phyloP scores from a whole-genome alignment of 37 sponge, comb jelly and placozoan species.

The Eunapius fragilis region DNA sequence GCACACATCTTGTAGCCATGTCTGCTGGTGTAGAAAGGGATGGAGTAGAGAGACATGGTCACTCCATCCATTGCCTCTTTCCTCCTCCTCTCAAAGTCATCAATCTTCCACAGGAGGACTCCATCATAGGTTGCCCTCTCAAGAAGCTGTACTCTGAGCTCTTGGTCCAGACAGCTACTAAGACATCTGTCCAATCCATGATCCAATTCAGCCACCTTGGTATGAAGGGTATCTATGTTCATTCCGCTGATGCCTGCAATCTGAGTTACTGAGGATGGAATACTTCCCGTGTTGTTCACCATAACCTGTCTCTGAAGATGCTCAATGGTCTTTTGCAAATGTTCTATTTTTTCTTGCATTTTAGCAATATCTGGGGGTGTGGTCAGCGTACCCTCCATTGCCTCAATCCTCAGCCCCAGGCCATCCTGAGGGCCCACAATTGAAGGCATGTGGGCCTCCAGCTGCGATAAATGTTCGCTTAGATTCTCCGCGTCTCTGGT shows the following conservation, averaged over 20 bases:
- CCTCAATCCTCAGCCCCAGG: conserved; percentile 20
- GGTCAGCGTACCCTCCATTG: neutral
- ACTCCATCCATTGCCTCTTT: conserved; percentile 66
- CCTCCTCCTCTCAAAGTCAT: conserved; percentile 50
- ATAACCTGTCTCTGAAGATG: too few species aligned
- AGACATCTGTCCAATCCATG: conserved; percentile 39
- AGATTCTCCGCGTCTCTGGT: neutral
- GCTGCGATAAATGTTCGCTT: neutral
- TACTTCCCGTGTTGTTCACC: too few species aligned
- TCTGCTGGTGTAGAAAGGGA: conserved; percentile 71
- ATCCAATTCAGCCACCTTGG: conserved; percentile 38
- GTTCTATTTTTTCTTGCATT: neutral
- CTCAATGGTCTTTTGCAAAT: too few species aligned
- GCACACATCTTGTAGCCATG: conserved; percentile 86
- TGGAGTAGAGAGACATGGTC: conserved; percentile 73
- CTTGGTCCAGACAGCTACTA: conserved; percentile 57
- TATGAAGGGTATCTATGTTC: conserved; percentile 20
- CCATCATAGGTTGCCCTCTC: conserved; percentile 75
- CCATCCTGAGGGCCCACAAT: conserved; percentile 10
- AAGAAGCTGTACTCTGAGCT: conserved; percentile 68
- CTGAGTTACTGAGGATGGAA: too few species aligned
- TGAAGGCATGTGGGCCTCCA: conserved; percentile 15
- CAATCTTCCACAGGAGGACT: conserved; percentile 73
- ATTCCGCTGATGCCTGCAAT: neutral
- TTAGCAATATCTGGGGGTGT: neutral